Evolutionary conservation across 2,888 invertebrate species (phyloP), one percentile per base, ranked within the genome.

Genomic region (Agrochola litura): DNA sequence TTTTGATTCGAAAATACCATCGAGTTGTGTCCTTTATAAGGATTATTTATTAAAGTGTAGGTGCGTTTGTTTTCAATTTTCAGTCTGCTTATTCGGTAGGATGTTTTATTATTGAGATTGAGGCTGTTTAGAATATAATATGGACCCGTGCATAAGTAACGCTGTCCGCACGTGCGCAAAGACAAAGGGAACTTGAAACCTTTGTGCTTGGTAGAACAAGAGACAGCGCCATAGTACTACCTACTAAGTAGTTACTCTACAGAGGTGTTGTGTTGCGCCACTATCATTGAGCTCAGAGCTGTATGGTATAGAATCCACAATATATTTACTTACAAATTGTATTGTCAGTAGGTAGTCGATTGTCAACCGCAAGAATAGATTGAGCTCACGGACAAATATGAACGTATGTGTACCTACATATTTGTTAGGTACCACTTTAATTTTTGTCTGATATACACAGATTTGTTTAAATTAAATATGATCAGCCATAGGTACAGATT

Each of bases 171-270:
- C 93, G 92, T 92, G 93, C 90, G 90, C 86, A 65, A 64, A 90
- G 88, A 93, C 93, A 93, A 94, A 92, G 90, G 91, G 77, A 90
- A 91, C 89, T 80, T 79, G 89, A 91, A 87, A 90, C 91, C 90
- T 86, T 88, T 88, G 88, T 88, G 76, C 73, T 68, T 70, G 49
- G 70, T 75, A n/a, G 65, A 74, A 73, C 80, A 83, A 87, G 69
- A 78, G 73, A 60, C 70, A 77, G 68, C 69, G 70, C 75, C 74
- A 46, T 46, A 25, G 58, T 79, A 86, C 75, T 58, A 70, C 65
- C 43, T 69, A 76, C 73, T 61, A 43, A 30, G 41, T 68, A 61
- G 25, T 41, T 64, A 61, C 30, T 14, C 14, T 67, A 56, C 58
- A 14, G 64, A 74, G 70, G 71, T 84, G 76, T 70, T 49, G 65